Evolutionary conservation across 2,888 invertebrate species (phyloP), one percentile per base, ranked within the genome.

Genomic region (Cotesia congregata): DNA sequence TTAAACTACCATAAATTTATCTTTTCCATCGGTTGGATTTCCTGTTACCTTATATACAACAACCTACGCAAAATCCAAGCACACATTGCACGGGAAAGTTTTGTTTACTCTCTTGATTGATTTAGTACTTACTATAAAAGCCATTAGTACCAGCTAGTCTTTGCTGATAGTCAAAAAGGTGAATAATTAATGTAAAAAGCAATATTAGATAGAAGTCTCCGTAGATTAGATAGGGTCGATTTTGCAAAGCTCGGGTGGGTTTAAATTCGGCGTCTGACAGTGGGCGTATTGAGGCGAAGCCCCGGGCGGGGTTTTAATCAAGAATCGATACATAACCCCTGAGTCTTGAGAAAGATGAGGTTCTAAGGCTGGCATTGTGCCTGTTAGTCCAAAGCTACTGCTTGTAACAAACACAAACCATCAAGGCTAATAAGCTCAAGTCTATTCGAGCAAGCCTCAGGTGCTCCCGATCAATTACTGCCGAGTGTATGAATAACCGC

Each of bases 391-490:
- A 3, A 9, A 78, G 85, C 86, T 85, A 86, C 85, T 81, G 85
- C 85, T 82, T 83, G 82, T 82, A 83, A 83, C 83, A 30, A 30
- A 50, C 50, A 50, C 50, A 84, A 82, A 82, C 82, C 83, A 83
- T 84, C 82, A 78, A 72, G 80, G 83, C 84, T 86, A 88, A 87
- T 87, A 87, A 88, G 86, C 82, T 78, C 82, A 83, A 84, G 83
- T 86, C 86, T 85, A 85, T 85, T 85, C 82, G 81, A 75, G 15
- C 81, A 80, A 81, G 86, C 85, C 85, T 81, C 81, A 74, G 86
- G 85, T 85, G 83, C 81, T 80, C 81, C 72, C 83, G 86, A 83
- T 87, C 88, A 88, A 89, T 89, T 88, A 88, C 87, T 86, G 83
- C 80, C 72, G 82, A 80, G 82, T 83, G 87, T 85, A 86, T 30